Conservation (phyloP, 2,888 invertebrate genomes). For the Aricia artaxerxes region DNA sequence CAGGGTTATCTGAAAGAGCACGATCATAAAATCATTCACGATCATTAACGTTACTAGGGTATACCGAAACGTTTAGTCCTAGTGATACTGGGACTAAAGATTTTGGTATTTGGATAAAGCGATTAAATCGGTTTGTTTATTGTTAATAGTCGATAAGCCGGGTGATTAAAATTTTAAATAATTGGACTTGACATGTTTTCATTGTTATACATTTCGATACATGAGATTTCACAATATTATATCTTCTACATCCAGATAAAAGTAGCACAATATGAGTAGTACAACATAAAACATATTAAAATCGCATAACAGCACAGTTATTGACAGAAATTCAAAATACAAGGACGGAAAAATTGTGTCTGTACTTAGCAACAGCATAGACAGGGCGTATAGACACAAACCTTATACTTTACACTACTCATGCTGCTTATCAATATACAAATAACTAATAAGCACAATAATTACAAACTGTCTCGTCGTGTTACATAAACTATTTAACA, state of each 20-base stretch:
- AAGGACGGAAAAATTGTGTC: not conserved
- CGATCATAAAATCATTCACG: slow-evolving; percentile 31
- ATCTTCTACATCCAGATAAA: not conserved
- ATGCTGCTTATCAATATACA: not conserved
- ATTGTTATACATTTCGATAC: no score
- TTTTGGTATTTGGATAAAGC: no score
- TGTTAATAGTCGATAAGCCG: not conserved
- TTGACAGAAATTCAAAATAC: not conserved
- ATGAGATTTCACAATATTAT: no score
- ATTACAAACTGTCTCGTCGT: not conserved
- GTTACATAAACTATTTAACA: not conserved
- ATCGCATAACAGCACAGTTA: not conserved
- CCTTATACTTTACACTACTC: slow-evolving; percentile 11
- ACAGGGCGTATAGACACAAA: slow-evolving; percentile 18
- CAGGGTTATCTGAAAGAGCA: slow-evolving; percentile 86
- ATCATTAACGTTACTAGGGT: not conserved
- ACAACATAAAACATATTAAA: not conserved
- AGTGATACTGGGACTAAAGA: not conserved
- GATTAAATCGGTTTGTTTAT: not conserved
- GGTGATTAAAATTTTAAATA: no score
- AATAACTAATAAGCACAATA: not conserved
- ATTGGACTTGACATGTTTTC: no score
- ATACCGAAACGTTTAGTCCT: not conserved
- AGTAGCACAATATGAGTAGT: not conserved
- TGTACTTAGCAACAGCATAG: slow-evolving; percentile 15